These are phyloP conservation scores for Leptinotarsa tumamoca DNA, from an alignment of 2,888 invertebrate species.

Conservation along the genomic window DNA sequence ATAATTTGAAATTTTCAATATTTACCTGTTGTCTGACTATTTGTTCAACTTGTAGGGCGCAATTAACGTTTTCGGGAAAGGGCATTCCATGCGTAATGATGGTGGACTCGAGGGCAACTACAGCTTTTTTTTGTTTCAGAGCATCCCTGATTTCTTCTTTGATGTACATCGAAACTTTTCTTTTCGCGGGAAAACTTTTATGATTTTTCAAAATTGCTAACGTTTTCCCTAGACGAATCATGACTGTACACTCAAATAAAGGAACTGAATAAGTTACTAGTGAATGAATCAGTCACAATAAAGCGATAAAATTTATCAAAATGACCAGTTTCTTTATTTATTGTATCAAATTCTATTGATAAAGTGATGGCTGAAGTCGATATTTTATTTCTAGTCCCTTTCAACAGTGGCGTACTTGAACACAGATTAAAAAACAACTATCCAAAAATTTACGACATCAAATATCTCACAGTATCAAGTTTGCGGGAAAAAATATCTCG, in stretches of 20 bases:
- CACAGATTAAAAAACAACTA: too few species aligned
- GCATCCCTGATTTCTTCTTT: constrained; percentile 75
- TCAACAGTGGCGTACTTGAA: too few species aligned
- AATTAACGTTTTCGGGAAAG: constrained; percentile 88
- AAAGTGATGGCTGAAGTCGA: too few species aligned
- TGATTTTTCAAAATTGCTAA: background rate
- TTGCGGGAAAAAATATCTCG: too few species aligned
- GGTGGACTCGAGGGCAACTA: constrained; percentile 96
- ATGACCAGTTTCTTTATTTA: too few species aligned
- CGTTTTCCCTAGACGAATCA: background rate
- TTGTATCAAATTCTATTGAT: too few species aligned
- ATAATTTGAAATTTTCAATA: background rate
- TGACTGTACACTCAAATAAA: background rate
- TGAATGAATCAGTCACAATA: background rate
- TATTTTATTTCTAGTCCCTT: too few species aligned
- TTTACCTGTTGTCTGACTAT: constrained; percentile 77
- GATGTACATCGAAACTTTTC: constrained; percentile 32
- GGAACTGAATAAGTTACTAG: background rate
- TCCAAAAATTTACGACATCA: too few species aligned
- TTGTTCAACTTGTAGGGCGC: constrained; percentile 85
- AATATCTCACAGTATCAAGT: too few species aligned
- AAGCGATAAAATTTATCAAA: too few species aligned
- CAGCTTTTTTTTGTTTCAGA: constrained; percentile 73
- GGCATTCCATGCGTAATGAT: constrained; percentile 99
- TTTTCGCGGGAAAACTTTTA: background rate